phyloP scores from a whole-genome alignment of 2,888 invertebrate species.

The Cacoxenus indagator region DNA sequence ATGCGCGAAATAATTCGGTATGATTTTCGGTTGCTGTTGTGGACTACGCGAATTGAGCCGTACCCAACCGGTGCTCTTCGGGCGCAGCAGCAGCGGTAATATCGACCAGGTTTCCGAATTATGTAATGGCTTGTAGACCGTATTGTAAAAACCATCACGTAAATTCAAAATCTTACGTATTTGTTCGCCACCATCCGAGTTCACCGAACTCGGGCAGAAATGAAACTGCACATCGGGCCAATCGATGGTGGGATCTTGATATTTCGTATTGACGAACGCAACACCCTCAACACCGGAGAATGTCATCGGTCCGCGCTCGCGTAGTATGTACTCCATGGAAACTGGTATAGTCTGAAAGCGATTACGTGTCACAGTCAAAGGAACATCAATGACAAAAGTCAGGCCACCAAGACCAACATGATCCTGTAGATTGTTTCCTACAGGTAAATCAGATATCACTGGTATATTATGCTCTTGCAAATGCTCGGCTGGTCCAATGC shows the following conservation, averaged over 20 bases:
- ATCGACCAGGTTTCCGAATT: conserved; percentile 88
- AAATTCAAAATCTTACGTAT: conserved; percentile 82
- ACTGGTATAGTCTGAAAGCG: conserved; percentile 84
- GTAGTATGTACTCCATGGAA: conserved; percentile 84
- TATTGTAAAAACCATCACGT: conserved; percentile 85
- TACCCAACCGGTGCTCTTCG: conserved; percentile 90
- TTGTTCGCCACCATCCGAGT: conserved; percentile 86
- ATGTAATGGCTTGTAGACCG: conserved; percentile 85
- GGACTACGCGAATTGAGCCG: conserved; percentile 86
- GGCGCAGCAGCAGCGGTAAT: conserved; percentile 83
- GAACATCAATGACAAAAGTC: conserved; percentile 85
- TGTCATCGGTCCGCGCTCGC: conserved; percentile 88
- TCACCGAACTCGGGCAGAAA: conserved; percentile 86
- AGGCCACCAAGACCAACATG: conserved; percentile 89
- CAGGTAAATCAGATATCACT: conserved; percentile 81
- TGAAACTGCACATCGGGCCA: conserved; percentile 92
- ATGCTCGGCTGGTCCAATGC: conserved; percentile 86
- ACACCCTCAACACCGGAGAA: conserved; percentile 87
- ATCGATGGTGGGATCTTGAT: conserved; percentile 81
- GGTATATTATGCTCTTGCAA: conserved; percentile 80
- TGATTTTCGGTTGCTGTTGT: conserved; percentile 84
- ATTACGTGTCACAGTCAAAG: conserved; percentile 82
- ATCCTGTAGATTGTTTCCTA: conserved; percentile 88
- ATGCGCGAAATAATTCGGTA: conserved; percentile 93
- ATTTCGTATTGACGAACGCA: conserved; percentile 89